A percentile compares a stretch with the other conserved stretches of the same genome.
Evolutionary conservation across 2,797 vertebrate species (phyloP).

Genomic region (Urophycis tenuis): DNA sequence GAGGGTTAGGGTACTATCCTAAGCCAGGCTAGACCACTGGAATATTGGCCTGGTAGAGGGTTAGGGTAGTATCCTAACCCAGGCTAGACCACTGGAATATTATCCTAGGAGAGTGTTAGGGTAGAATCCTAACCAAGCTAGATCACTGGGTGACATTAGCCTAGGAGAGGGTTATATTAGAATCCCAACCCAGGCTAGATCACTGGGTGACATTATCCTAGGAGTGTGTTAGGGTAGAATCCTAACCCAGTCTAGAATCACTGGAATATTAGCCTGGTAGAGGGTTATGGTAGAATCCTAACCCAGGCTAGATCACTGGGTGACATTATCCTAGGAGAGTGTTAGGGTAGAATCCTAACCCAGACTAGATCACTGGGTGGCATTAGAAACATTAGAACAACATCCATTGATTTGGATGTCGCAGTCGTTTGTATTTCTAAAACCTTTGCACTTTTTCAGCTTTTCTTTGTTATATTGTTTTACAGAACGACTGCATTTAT

Average conservation of each 20-base stretch:
- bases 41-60: too few relatives aligned
- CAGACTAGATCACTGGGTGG: conserved; percentile 10
- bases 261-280: conserved; percentile 44
- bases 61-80: neutral
- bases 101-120: conserved; percentile 38
- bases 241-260: neutral
- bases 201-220: neutral
- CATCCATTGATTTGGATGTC: conserved; percentile 46
- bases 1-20: too few relatives aligned
- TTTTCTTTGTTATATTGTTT: conserved; percentile 55
- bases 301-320: conserved; percentile 4
- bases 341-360: too few relatives aligned
- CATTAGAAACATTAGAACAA: conserved; percentile 43
- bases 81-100: conserved; percentile 23
- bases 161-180: conserved; percentile 24
- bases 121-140: too few relatives aligned
- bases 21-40: too few relatives aligned
- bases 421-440: conserved; percentile 34
- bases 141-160: conserved; percentile 42
- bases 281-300: neutral
- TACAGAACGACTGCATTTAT: conserved; percentile 45
- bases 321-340: conserved; percentile 44
- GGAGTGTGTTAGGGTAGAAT: neutral
- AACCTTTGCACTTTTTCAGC: conserved; percentile 56
- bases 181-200: too few relatives aligned